Evolutionary conservation across 1,140 invertebrate genomes (phyloP).

Genomic region (Akabosia matsudoensis): DNA sequence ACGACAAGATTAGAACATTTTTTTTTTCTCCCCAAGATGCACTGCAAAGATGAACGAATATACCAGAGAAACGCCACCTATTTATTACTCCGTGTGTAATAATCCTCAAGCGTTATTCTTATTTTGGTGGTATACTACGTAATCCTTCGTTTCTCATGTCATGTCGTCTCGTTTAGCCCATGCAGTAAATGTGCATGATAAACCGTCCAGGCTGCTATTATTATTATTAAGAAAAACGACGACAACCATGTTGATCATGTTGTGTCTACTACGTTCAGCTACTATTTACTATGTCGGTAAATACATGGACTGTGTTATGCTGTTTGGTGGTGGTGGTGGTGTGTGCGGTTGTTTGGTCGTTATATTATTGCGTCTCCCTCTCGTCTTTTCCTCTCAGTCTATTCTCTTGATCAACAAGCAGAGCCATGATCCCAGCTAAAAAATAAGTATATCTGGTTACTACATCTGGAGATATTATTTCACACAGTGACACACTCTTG

Average conservation of each 20-base stretch:
- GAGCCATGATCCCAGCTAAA: neutral
- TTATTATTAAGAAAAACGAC: neutral
- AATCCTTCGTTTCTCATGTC: neutral
- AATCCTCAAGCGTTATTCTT: neutral
- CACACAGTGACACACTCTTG: neutral
- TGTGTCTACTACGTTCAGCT: neutral
- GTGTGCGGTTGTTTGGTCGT: neutral
- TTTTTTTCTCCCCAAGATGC: neutral
- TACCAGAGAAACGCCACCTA: neutral
- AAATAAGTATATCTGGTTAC: constrained; percentile 25
- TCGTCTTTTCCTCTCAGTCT: neutral
- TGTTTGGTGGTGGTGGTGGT: neutral
- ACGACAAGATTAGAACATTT: no score
- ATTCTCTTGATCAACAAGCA: neutral
- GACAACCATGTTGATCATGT: neutral
- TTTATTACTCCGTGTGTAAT: neutral
- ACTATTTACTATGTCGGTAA: neutral
- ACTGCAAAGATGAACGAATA: neutral
- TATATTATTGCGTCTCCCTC: neutral
- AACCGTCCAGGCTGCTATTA: neutral
- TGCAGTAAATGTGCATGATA: neutral
- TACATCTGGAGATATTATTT: constrained; percentile 24
- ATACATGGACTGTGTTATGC: neutral
- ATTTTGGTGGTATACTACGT: neutral
- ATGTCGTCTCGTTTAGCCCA: neutral